Percentiles rank a stretch among this genome's conserved stretches.
phyloP scores from a whole-genome alignment of 23 tunicate genomes.

The Botrylloides violaceus region DNA sequence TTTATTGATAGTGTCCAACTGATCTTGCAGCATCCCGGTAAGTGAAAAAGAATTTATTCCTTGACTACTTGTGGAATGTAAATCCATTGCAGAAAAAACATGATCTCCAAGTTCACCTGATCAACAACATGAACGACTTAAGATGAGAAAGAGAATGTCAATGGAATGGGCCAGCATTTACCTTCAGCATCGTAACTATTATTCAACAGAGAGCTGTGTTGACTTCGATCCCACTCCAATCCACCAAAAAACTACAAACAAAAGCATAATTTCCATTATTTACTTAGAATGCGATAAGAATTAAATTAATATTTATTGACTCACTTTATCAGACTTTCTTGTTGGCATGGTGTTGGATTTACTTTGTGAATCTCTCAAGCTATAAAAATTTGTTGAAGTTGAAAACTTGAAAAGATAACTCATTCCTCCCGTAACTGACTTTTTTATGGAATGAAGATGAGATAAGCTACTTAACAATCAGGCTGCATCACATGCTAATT shows the following conservation, averaged over 20 bases:
- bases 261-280: not conserved
- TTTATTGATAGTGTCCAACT: constrained; percentile 73
- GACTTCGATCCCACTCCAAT: constrained; percentile 52
- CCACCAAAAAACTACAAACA: constrained; percentile 3
- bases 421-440: too few species aligned
- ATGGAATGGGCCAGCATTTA: not conserved
- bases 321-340: not conserved
- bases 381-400: too few species aligned
- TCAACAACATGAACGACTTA: not conserved
- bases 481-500: too few species aligned
- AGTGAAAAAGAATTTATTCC: constrained; percentile 57
- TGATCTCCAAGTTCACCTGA: constrained; percentile 54
- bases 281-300: not conserved
- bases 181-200: constrained; percentile 2
- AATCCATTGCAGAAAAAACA: constrained; percentile 65
- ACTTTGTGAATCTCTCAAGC: not conserved
- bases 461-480: too few species aligned
- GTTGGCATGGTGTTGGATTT: constrained; percentile 3
- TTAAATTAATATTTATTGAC: not conserved
- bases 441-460: too few species aligned
- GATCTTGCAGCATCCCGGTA: constrained; percentile 62
- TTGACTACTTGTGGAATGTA: constrained; percentile 32
- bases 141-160: not conserved
- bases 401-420: too few species aligned
- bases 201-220: constrained; percentile 36